Percentiles rank a stretch among this genome's conserved stretches.
These are phyloP conservation scores for Bhutanitis thaidina DNA, from an alignment of 2,888 invertebrate genomes.

Conservation along the genomic window DNA sequence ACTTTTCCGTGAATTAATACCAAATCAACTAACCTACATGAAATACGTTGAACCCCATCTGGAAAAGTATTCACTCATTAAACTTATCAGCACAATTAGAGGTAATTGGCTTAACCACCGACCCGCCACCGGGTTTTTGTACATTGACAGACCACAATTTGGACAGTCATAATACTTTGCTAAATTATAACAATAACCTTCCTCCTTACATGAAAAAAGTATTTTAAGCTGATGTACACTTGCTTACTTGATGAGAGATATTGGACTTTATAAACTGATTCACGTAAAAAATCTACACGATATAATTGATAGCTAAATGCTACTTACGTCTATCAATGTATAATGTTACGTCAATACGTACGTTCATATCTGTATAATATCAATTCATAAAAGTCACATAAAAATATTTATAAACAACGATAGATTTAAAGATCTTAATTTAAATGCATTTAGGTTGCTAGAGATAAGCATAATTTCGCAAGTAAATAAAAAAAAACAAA, in stretches of 20 bases:
- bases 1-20: background rate
- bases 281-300: too few species aligned
- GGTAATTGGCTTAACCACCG: slow-evolving; percentile 33
- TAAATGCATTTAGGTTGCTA: slow-evolving; percentile 2
- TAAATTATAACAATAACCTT: slow-evolving; percentile 14
- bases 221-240: too few species aligned
- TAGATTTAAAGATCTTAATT: background rate
- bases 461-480: too few species aligned
- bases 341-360: too few species aligned
- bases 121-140: slow-evolving; percentile 9
- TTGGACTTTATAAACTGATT: too few species aligned
- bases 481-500: too few species aligned
- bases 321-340: too few species aligned
- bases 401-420: background rate
- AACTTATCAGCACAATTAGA: slow-evolving; percentile 31
- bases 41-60: slow-evolving; percentile 15
- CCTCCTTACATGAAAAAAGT: background rate
- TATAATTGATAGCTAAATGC: too few species aligned
- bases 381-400: background rate
- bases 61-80: slow-evolving; percentile 27
- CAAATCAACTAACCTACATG: slow-evolving; percentile 6
- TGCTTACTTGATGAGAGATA: too few species aligned
- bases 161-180: slow-evolving; percentile 2
- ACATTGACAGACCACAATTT: slow-evolving; percentile 3
- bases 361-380: too few species aligned